Evolutionary conservation across 2,797 vertebrate genomes (phyloP).

Genomic region (Hemibagrus guttatus): DNA sequence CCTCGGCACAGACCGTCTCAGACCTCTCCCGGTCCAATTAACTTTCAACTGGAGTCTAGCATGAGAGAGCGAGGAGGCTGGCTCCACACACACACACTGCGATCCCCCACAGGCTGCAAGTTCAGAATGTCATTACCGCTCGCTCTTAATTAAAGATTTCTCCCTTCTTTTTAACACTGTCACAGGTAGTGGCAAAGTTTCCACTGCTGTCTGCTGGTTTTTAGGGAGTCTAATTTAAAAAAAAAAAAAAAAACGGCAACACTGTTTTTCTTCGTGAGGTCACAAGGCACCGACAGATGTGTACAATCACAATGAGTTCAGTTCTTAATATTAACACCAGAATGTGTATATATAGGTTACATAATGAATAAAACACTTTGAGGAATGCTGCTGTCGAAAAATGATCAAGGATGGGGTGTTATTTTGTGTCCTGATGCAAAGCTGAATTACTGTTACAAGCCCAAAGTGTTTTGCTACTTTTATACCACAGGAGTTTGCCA

Average conservation of each 20-base stretch:
- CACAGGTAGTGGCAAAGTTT: slow-evolving; percentile 52
- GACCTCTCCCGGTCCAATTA: slow-evolving; percentile 82
- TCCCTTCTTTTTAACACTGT: slow-evolving; percentile 55
- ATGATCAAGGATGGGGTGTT: not conserved
- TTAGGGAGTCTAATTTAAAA: not conserved
- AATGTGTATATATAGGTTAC: not conserved
- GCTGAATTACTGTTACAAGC: not conserved
- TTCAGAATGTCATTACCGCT: slow-evolving; percentile 67
- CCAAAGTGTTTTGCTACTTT: not conserved
- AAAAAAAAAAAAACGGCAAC: not conserved
- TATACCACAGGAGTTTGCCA: not conserved
- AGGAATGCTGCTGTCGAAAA: not conserved
- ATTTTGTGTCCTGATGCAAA: too few species aligned
- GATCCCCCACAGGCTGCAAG: slow-evolving; percentile 68
- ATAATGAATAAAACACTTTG: not conserved
- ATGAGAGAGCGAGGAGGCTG: slow-evolving; percentile 62
- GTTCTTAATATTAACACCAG: too few species aligned
- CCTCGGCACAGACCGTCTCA: slow-evolving; percentile 78
- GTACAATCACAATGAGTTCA: not conserved
- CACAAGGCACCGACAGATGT: not conserved
- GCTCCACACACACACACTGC: slow-evolving; percentile 52
- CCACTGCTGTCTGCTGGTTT: slow-evolving; percentile 42
- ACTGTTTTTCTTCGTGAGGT: not conserved
- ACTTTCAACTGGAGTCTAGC: slow-evolving; percentile 80
- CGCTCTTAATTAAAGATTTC: slow-evolving; percentile 68